phyloP scores from a whole-genome alignment of 1,140 invertebrate species.

The Heliconius eleuchia region DNA sequence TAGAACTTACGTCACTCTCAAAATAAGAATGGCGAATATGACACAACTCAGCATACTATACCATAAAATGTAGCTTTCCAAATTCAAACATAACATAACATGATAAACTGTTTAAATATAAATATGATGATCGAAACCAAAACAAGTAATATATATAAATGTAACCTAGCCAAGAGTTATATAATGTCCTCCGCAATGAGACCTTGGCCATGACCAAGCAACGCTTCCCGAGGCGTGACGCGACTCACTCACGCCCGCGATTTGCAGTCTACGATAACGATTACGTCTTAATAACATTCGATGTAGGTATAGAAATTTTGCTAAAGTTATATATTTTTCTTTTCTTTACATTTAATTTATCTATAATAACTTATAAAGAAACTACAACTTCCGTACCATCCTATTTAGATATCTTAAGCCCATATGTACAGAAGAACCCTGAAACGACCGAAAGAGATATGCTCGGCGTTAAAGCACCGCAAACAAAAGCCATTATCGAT shows the following conservation, averaged over 20 bases:
- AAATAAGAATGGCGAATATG: background rate
- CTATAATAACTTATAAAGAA: background rate
- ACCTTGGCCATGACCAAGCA: slow-evolving; percentile 77
- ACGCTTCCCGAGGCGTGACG: slow-evolving; percentile 66
- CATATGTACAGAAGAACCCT: too few species aligned
- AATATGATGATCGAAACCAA: slow-evolving; percentile 27
- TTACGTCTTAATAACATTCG: slow-evolving; percentile 42
- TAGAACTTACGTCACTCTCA: background rate
- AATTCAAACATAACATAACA: background rate
- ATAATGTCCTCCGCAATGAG: slow-evolving; percentile 61
- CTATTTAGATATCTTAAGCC: background rate
- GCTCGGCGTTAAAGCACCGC: too few species aligned
- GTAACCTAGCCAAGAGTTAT: slow-evolving; percentile 62
- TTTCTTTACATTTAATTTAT: background rate
- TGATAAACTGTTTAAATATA: background rate
- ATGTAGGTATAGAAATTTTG: slow-evolving; percentile 34
- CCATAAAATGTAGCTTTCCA: background rate
- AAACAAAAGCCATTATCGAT: too few species aligned
- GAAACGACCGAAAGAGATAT: too few species aligned
- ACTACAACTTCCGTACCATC: background rate
- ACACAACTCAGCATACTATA: background rate
- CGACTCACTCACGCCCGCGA: slow-evolving; percentile 53
- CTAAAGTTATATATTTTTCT: background rate
- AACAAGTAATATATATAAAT: slow-evolving; percentile 41
- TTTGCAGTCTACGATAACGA: slow-evolving; percentile 62